Evolutionary conservation across 2,113 vertebrate species (phyloP).

Genomic region (Trematocara zebra): DNA sequence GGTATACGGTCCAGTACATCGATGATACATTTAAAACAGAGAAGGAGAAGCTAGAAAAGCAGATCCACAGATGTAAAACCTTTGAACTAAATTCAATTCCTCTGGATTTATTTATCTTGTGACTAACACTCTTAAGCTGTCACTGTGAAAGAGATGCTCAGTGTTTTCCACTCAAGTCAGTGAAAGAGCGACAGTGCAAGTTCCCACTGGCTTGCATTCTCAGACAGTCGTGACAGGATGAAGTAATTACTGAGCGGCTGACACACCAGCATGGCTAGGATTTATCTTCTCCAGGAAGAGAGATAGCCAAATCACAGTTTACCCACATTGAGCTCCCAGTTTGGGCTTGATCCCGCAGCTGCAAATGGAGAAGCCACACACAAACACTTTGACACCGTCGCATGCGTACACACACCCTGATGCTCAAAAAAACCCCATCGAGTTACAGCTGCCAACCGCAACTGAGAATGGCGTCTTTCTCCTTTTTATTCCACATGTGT

Average conservation of each 20-base stretch:
- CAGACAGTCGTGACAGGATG: slow-evolving; percentile 69
- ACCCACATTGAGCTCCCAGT: slow-evolving; percentile 50
- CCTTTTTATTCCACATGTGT: background rate
- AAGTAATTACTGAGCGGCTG: slow-evolving; percentile 68
- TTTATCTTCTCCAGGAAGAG: slow-evolving; percentile 67
- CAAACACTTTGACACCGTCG: slow-evolving; percentile 20
- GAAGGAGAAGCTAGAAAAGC: background rate
- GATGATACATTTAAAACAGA: background rate
- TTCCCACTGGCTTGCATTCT: slow-evolving; percentile 69
- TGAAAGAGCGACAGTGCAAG: slow-evolving; percentile 61
- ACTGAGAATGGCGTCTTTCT: background rate
- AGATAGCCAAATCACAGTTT: slow-evolving; percentile 69
- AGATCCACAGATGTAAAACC: background rate
- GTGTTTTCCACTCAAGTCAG: slow-evolving; percentile 13
- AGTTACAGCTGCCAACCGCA: background rate
- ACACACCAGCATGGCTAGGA: slow-evolving; percentile 60
- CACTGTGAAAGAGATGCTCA: slow-evolving; percentile 21
- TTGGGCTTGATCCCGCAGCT: slow-evolving; percentile 54
- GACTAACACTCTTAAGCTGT: background rate
- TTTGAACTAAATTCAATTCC: background rate
- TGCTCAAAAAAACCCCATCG: background rate
- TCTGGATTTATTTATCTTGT: slow-evolving; percentile 15
- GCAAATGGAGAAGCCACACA: slow-evolving; percentile 38
- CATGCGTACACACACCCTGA: slow-evolving; percentile 9
- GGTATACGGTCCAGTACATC: background rate